A percentile compares a stretch with the other conserved stretches of the same genome.
phyloP scores from a whole-genome alignment of 1,140 invertebrate genomes.

The Meloidogyne hapla region DNA sequence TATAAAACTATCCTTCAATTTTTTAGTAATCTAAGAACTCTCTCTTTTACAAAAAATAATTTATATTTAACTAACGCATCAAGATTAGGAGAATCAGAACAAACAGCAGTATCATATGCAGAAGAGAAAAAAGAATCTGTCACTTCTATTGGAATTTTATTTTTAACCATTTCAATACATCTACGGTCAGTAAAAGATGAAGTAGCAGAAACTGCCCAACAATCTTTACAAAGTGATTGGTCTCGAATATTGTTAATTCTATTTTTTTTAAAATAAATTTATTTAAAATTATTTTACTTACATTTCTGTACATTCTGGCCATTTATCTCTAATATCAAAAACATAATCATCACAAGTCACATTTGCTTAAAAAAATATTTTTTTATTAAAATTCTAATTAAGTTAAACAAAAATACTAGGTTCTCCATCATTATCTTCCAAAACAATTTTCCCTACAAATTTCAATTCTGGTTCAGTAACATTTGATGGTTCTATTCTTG shows the following conservation, averaged over 20 bases:
- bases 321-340: constrained; percentile 27
- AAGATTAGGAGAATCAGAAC: background rate
- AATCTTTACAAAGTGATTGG: constrained; percentile 6
- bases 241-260: constrained; percentile 19
- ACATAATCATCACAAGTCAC: constrained; percentile 11
- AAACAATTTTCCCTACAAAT: background rate
- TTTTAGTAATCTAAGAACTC: too few relatives aligned
- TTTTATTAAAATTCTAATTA: background rate
- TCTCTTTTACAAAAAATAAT: too few relatives aligned
- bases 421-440: background rate
- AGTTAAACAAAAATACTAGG: too few relatives aligned
- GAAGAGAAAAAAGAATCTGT: constrained; percentile 12
- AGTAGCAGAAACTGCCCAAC: constrained; percentile 1
- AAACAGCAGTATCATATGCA: constrained; percentile 4
- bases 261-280: background rate
- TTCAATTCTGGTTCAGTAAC: background rate
- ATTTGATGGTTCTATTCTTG: background rate
- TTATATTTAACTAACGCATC: background rate
- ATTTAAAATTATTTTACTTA: background rate
- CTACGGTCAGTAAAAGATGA: background rate
- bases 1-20: too few relatives aligned
- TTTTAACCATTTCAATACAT: constrained; percentile 1
- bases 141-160: background rate
- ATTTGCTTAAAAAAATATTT: background rate
- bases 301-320: constrained; percentile 23